Evolutionary conservation across 2,888 invertebrate genomes (phyloP), one percentile per base, ranked within the genome.

Genomic region (Athalia circularis): DNA sequence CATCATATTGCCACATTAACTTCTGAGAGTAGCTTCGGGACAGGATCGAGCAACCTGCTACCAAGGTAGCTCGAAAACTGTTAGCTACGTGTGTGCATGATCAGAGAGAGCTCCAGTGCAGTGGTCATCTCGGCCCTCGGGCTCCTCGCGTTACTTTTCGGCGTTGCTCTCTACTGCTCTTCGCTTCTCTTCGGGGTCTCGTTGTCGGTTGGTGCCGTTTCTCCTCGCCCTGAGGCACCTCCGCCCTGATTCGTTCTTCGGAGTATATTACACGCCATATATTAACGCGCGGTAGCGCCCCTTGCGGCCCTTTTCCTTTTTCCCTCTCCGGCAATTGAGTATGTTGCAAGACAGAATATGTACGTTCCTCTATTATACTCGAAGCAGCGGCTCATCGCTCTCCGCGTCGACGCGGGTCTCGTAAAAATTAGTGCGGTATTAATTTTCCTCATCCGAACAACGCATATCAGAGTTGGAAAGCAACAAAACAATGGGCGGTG

Each of bases 1-100:
- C 75, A 86, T 88, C 86, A 88, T 86, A 84, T 86, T 82, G 86
- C 86, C 86, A 84, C 87, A 85, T 87, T 87, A 86, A 85, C 83
- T 82, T 83, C 82, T 43, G 29, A 52, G 75, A 75, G 84, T 86
- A 84, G 82, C 83, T 83, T 85, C 84, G 82, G 82, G 86, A 79
- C 62, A 74, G 70, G 78, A 74, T 50, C 62, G 45, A 61, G 64
- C 62, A 47, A 47, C 47, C 6, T n/a, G 75, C 78, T 78, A 78
- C 78, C 72, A 70, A 65, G 72, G 78, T 78, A 78, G 78, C 68
- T 59, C 72, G 57, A 47, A 57, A 59, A 72, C 59, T 59, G 72
- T 59, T 72, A 47, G 62, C 29, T 29, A 13, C 62, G 62, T 62
- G 13, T 62, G 62, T 13, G 62, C 62, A n/a, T 7, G 62, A n/a